Conservation (phyloP, 2,888 invertebrate species). For the Plusia festucae region DNA sequence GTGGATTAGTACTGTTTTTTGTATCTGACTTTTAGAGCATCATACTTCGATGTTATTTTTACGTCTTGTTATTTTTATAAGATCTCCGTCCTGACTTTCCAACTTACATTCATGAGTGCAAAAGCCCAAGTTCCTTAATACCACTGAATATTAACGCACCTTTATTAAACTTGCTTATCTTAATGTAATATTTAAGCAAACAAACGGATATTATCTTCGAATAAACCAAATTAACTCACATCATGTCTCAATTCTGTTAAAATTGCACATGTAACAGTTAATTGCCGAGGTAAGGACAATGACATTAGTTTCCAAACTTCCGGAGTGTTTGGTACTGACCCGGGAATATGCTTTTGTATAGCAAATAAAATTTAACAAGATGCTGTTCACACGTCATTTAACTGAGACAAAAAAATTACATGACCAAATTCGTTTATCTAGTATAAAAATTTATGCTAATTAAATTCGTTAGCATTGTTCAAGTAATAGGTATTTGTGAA, state of each 20-base stretch:
- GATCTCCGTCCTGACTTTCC: background rate
- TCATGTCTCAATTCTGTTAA: conserved; percentile 30
- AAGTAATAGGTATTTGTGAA: conserved; percentile 60
- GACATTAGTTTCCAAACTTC: conserved; percentile 52
- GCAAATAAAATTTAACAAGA: conserved; percentile 75
- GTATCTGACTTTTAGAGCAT: no score
- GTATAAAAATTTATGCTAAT: conserved; percentile 78
- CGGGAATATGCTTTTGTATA: conserved; percentile 64
- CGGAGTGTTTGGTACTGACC: conserved; percentile 53
- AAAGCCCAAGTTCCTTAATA: background rate
- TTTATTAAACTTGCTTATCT: background rate
- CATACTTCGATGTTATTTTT: no score
- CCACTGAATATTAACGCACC: background rate
- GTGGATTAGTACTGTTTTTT: background rate
- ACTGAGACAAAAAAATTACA: conserved; percentile 76
- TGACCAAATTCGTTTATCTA: conserved; percentile 74
- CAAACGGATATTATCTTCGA: background rate
- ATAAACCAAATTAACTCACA: conserved; percentile 22
- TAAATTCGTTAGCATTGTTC: conserved; percentile 69
- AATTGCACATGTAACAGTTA: conserved; percentile 31
- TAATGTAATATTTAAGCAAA: background rate
- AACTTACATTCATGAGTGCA: background rate
- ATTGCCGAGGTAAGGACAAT: conserved; percentile 52
- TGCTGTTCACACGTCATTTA: conserved; percentile 78
- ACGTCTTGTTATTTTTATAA: background rate